Conservation (phyloP, 2,113 vertebrate species). For the Mobula birostris region DNA sequence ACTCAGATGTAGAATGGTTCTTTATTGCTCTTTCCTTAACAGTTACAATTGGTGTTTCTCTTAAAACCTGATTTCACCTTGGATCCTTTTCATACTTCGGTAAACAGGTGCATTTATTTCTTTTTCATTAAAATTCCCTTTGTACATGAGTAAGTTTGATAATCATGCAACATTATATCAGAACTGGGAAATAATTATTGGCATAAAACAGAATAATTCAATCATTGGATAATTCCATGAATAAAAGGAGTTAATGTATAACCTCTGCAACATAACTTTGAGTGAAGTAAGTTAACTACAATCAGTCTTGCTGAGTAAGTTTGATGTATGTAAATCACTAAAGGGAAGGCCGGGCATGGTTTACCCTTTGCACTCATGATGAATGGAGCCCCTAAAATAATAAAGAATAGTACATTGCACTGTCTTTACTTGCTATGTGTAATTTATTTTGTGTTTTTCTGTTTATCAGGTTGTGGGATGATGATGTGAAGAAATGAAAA, state of each 20-base stretch:
- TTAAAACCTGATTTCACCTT: background rate
- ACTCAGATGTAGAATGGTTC: no score
- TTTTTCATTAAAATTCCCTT: background rate
- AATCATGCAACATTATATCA: background rate
- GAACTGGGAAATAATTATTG: background rate
- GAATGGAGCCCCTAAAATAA: background rate
- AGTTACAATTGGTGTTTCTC: no score
- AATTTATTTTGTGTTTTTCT: background rate
- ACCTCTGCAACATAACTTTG: background rate
- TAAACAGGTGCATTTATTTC: background rate
- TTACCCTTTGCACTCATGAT: background rate
- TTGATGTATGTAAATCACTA: background rate
- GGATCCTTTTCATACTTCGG: background rate
- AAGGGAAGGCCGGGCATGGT: background rate
- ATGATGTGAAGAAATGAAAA: background rate
- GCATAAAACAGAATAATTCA: background rate
- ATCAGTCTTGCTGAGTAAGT: slow-evolving; percentile 12
- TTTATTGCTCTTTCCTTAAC: no score
- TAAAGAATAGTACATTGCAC: background rate
- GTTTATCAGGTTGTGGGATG: background rate
- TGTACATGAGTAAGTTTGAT: background rate
- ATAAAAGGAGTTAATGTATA: background rate
- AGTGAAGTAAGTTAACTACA: background rate
- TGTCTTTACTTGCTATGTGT: background rate
- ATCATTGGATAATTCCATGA: background rate